Conservation (phyloP, 1,140 invertebrate genomes). For the Cheumatopsyche charites region DNA sequence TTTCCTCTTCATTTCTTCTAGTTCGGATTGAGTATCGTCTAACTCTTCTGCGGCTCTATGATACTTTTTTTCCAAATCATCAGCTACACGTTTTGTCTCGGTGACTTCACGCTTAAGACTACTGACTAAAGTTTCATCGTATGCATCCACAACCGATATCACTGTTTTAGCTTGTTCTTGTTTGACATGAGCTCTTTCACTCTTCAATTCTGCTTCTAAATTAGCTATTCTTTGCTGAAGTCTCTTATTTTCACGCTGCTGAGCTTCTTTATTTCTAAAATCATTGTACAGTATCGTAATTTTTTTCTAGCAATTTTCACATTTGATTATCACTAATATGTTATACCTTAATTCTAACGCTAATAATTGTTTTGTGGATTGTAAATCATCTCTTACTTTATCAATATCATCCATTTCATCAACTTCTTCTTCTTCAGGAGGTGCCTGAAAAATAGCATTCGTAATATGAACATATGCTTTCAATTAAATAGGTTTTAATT, state of each 20-base stretch:
- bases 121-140: slow-evolving; percentile 66
- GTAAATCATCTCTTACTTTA: slow-evolving; percentile 86
- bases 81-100: slow-evolving; percentile 75
- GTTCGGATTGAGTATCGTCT: slow-evolving; percentile 74
- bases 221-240: slow-evolving; percentile 77
- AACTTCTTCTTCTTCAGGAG: slow-evolving; percentile 66
- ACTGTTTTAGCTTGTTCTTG: slow-evolving; percentile 68
- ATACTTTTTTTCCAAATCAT: slow-evolving; percentile 81
- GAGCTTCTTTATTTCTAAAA: slow-evolving; percentile 78
- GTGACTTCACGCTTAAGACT: slow-evolving; percentile 77
- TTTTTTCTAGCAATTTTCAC: background rate
- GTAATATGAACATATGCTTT: background rate
- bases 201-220: slow-evolving; percentile 77
- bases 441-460: slow-evolving; percentile 21
- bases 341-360: slow-evolving; percentile 74
- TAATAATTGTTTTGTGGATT: slow-evolving; percentile 89
- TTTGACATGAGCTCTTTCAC: slow-evolving; percentile 64
- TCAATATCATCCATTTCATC: slow-evolving; percentile 90
- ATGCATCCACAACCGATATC: slow-evolving; percentile 61
- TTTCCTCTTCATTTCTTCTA: slow-evolving; percentile 79
- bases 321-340: background rate
- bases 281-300: background rate
- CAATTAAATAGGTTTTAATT: background rate
- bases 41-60: slow-evolving; percentile 75
- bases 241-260: slow-evolving; percentile 85